Conservation (phyloP, 2,888 invertebrate species). For the Tiphia femorata region DNA sequence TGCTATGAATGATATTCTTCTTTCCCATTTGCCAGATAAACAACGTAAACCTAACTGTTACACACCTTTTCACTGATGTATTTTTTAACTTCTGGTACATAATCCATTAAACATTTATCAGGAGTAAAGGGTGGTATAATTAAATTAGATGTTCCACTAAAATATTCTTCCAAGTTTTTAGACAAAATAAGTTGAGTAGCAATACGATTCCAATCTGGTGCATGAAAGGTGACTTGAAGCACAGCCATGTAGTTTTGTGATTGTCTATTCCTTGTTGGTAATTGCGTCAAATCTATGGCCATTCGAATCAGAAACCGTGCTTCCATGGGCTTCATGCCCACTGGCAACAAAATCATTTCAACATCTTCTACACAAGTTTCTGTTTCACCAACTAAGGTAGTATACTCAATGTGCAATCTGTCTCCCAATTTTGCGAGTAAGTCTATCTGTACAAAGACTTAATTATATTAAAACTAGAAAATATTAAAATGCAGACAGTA, state of each 20-base stretch:
- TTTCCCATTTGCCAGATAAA: conserved; percentile 25
- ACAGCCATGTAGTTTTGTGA: conserved; percentile 71
- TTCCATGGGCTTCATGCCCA: conserved; percentile 65
- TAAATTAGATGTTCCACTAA: conserved; percentile 66
- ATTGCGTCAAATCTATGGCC: conserved; percentile 74
- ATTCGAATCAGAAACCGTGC: conserved; percentile 77
- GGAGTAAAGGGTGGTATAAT: conserved; percentile 69
- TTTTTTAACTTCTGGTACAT: conserved; percentile 73
- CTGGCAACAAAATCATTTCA: conserved; percentile 75
- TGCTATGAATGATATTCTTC: conserved; percentile 49
- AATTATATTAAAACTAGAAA: background rate
- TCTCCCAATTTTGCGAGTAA: conserved; percentile 65
- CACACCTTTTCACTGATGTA: conserved; percentile 71
- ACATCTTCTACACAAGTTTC: conserved; percentile 73
- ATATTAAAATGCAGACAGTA: background rate
- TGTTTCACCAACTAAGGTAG: conserved; percentile 73
- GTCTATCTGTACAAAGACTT: conserved; percentile 23
- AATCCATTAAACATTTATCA: conserved; percentile 70
- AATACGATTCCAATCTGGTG: conserved; percentile 69
- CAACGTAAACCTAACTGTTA: too few relatives aligned
- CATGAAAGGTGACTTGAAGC: conserved; percentile 73
- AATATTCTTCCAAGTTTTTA: conserved; percentile 70
- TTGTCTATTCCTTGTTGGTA: conserved; percentile 73
- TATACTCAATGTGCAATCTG: conserved; percentile 76
- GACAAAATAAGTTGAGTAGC: conserved; percentile 70